These are phyloP conservation scores for Toxonevra muliebris DNA, from an alignment of 2,888 invertebrate species.

Conservation along the genomic window DNA sequence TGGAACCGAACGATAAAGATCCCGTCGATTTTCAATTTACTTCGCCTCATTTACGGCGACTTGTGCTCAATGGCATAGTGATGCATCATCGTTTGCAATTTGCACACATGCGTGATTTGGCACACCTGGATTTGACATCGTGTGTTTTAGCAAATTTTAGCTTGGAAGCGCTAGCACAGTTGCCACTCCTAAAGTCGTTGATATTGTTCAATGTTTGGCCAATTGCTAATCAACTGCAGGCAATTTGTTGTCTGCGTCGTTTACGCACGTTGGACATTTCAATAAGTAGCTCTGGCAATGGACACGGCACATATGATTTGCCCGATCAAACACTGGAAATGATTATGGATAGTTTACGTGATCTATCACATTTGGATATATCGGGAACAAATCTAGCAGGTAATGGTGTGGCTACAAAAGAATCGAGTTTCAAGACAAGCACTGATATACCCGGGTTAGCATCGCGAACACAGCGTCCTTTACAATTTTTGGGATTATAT, in stretches of 20 bases:
- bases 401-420: constrained; percentile 74
- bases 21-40: constrained; percentile 71
- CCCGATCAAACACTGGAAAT: constrained; percentile 75
- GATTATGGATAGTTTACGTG: constrained; percentile 78
- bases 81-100: constrained; percentile 61
- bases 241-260: constrained; percentile 69
- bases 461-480: constrained; percentile 76
- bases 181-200: constrained; percentile 77
- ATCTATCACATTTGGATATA: constrained; percentile 87
- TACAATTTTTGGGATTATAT: constrained; percentile 92
- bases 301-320: constrained; percentile 77
- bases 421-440: constrained; percentile 54
- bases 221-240: constrained; percentile 68
- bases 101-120: constrained; percentile 57
- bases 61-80: constrained; percentile 63
- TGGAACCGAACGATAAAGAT: constrained; percentile 65
- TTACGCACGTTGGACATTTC: constrained; percentile 86
- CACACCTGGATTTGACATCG: constrained; percentile 62
- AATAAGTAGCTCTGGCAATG: constrained; percentile 71
- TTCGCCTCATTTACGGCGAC: constrained; percentile 61
- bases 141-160: constrained; percentile 64
- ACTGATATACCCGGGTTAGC: constrained; percentile 88
- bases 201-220: constrained; percentile 83
- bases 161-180: constrained; percentile 67
- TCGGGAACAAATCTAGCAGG: constrained; percentile 96